Conservation (phyloP, 2,888 invertebrate genomes). For the Neelides folsomi region DNA sequence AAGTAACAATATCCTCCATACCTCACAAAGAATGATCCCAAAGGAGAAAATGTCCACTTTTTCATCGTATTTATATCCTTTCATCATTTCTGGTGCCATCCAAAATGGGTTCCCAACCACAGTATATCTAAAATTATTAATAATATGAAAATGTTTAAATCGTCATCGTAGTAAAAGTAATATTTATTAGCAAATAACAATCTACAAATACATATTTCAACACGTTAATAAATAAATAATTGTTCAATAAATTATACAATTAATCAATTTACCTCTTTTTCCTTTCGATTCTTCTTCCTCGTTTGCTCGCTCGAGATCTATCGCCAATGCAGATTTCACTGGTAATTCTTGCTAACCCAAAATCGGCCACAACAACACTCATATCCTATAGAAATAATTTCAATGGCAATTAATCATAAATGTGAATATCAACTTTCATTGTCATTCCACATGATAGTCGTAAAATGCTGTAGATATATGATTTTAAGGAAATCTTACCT, state of each 20-base stretch:
- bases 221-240: no score
- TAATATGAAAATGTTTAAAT: no score
- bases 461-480: no score
- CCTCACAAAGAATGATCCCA: constrained; percentile 89
- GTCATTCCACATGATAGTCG: not conserved
- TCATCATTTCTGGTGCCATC: constrained; percentile 99
- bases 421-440: constrained; percentile 2
- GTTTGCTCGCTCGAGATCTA: constrained; percentile 19
- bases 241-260: no score
- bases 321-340: constrained; percentile 29
- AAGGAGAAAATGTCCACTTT: constrained; percentile 93
- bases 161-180: no score
- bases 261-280: constrained; percentile 24
- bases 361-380: constrained; percentile 88
- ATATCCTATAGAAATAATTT: constrained; percentile 50
- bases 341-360: constrained; percentile 66
- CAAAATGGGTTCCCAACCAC: constrained; percentile 95
- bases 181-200: no score
- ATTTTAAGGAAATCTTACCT: constrained; percentile 42
- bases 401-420: not conserved
- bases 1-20: constrained; percentile 38
- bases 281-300: constrained; percentile 27
- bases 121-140: constrained; percentile 53
- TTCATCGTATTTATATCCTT: constrained; percentile 87
- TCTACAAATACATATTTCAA: no score